Base-by-base conservation (phyloP, 2,797 vertebrate species). In the Rhabdomys pumilio region DNA sequence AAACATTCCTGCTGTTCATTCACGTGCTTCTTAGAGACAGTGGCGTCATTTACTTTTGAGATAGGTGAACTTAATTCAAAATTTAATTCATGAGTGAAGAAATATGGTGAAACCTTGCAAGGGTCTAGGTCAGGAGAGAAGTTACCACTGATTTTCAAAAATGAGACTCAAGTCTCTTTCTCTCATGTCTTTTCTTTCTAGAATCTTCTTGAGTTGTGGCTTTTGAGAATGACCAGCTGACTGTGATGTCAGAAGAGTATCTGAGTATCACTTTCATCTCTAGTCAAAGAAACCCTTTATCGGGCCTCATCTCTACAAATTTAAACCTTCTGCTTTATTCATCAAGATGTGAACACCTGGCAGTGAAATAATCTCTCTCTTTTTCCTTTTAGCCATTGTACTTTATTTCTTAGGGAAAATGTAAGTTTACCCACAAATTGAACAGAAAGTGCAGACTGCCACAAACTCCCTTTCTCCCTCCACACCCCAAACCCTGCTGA, bases 181-280 rank as follows among this genome's bases (percentile, higher is more conserved):
- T 94, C 31, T 34, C 15, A 24, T 75, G 2, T 63, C 76, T 95
- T 91, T 69, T 19, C 22, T 96, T 94, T 89, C 57, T 94, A 80
- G 29, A 94, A 84, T 63, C 24, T 59, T 76, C 84, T 65, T 13
- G 38, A 96, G 44, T 29, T 65, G 8, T 94, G 81, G 22, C 63
- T 95, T 96, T 91, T 94, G 53, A 95, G 85, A 96, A 61, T 90
- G 47, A 69, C 77, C 77, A 65, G 44, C 44, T 63, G 38, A 93
- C 34, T 80, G 61, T 76, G 57, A 63, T n/a, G 5, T 59, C 87
- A 29, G 63, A 89, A 94, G 96, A 89, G 83, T 85, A 93, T 83
- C 11, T 5, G 44, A 80, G 29, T 84, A 55, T 72, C 63, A 76
- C 13, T 93, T 93, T 87, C 31, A n/a, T 83, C 83, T 92, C 55